A percentile compares a stretch with the other conserved stretches of the same genome.
Conservation (phyloP, 2,113 vertebrate genomes). For the Gavia stellata region DNA sequence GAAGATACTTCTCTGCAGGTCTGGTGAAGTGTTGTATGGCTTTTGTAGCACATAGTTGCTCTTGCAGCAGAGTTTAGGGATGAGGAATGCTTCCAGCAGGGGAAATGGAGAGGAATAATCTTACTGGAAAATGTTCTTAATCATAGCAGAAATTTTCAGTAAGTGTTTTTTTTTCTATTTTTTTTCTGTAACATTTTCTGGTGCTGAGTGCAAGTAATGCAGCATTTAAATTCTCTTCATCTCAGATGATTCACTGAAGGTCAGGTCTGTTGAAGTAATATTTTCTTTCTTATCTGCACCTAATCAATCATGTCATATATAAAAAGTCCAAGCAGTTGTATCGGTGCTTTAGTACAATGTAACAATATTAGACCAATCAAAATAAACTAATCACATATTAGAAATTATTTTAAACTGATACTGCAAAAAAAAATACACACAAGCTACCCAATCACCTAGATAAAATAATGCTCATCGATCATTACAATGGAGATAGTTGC, state of each 20-base stretch:
- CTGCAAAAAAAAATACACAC: neutral
- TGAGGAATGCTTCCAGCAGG: neutral
- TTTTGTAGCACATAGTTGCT: neutral
- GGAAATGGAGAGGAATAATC: neutral
- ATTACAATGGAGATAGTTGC: neutral
- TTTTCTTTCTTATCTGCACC: conserved; percentile 40
- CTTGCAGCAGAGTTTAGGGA: neutral
- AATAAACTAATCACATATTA: conserved; percentile 13
- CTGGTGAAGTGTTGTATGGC: neutral
- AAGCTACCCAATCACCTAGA: neutral
- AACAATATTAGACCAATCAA: conserved; percentile 7
- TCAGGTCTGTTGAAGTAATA: conserved; percentile 30
- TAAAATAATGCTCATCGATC: neutral
- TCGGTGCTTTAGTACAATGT: neutral
- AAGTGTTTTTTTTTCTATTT: neutral
- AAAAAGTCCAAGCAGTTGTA: conserved; percentile 11
- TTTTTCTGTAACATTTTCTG: neutral
- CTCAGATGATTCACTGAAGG: conserved; percentile 41
- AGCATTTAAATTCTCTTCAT: conserved; percentile 41
- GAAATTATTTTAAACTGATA: conserved; percentile 29
- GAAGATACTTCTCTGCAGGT: neutral
- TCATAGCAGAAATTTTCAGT: conserved; percentile 27
- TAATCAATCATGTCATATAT: conserved; percentile 37
- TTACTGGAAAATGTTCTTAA: conserved; percentile 9
- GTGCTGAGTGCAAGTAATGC: neutral